phyloP scores from a whole-genome alignment of 2,113 vertebrate genomes.

The Ahaetulla prasina region DNA sequence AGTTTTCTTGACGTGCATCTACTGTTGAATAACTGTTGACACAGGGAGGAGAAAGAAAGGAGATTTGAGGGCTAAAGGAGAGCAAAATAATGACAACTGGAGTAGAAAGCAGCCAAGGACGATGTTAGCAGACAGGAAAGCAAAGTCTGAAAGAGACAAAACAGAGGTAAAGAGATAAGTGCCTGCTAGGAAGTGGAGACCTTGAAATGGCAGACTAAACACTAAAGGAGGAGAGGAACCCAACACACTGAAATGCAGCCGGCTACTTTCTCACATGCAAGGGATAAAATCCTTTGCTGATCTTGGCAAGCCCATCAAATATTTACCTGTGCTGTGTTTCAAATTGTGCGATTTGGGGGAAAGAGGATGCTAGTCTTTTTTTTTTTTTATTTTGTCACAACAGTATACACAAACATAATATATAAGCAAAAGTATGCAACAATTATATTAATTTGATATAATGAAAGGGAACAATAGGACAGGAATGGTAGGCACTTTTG shows the following conservation, averaged over 20 bases:
- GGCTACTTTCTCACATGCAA: conserved; percentile 11
- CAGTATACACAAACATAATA: no score
- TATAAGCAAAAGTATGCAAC: no score
- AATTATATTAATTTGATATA: no score
- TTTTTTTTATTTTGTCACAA: no score
- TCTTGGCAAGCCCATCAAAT: not conserved
- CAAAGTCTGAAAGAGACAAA: not conserved
- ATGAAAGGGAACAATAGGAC: no score
- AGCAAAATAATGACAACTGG: not conserved
- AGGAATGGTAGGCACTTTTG: no score
- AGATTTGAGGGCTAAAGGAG: conserved; percentile 14
- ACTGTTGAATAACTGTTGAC: not conserved
- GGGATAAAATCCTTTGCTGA: conserved; percentile 6
- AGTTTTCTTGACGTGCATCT: not conserved
- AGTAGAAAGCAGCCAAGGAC: not conserved
- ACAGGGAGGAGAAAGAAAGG: not conserved
- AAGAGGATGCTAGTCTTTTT: not conserved
- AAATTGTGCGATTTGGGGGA: not conserved
- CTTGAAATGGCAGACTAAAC: conserved; percentile 1
- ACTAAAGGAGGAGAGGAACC: conserved; percentile 7
- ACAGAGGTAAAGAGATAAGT: not conserved
- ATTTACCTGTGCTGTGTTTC: not conserved
- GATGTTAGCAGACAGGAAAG: not conserved
- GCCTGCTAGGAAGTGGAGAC: not conserved
- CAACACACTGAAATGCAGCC: conserved; percentile 16